Evolutionary conservation across 2,113 vertebrate genomes (phyloP).

Genomic region (Microtus ochrogaster): DNA sequence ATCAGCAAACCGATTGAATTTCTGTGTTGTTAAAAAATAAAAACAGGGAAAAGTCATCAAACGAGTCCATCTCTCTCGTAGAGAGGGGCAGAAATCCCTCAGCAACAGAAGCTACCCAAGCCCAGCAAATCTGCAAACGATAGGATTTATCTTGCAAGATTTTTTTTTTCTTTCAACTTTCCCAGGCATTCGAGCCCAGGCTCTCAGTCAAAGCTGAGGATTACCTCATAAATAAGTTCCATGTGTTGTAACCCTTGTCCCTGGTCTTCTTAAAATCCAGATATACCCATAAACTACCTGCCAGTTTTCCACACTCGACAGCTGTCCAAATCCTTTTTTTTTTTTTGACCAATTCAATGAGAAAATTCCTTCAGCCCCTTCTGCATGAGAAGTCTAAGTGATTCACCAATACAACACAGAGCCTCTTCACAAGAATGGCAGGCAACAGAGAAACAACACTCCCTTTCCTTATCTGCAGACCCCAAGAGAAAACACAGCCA

Average conservation of each 20-base stretch:
- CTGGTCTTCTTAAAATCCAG: conserved; percentile 78
- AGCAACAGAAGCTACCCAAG: conserved; percentile 63
- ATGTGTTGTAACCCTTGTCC: conserved; percentile 86
- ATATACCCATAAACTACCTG: conserved; percentile 72
- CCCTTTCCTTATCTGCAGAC: conserved; percentile 18
- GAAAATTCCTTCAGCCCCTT: conserved; percentile 57
- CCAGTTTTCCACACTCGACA: conserved; percentile 70
- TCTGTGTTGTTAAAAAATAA: conserved; percentile 57
- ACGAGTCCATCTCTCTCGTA: conserved; percentile 29
- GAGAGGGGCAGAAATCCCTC: conserved; percentile 48
- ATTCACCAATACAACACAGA: conserved; percentile 65
- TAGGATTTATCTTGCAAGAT: conserved; percentile 83
- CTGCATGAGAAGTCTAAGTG: conserved; percentile 58
- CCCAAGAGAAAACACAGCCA: conserved; percentile 45
- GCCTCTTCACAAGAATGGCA: conserved; percentile 22
- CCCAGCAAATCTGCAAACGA: conserved; percentile 70
- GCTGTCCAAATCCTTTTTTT: conserved; percentile 81
- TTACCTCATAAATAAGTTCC: conserved; percentile 91
- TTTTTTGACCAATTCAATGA: conserved; percentile 73
- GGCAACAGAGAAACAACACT: not conserved
- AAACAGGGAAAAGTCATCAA: conserved; percentile 10
- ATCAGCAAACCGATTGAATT: conserved; percentile 61
- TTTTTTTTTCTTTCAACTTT: conserved; percentile 88
- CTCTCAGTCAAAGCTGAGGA: conserved; percentile 88
- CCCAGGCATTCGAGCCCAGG: conserved; percentile 86